A percentile compares a stretch with the other conserved stretches of the same genome.
These are phyloP conservation scores for Scaptomyza caliginosa DNA, from an alignment of 2,888 invertebrate genomes.

Conservation along the genomic window DNA sequence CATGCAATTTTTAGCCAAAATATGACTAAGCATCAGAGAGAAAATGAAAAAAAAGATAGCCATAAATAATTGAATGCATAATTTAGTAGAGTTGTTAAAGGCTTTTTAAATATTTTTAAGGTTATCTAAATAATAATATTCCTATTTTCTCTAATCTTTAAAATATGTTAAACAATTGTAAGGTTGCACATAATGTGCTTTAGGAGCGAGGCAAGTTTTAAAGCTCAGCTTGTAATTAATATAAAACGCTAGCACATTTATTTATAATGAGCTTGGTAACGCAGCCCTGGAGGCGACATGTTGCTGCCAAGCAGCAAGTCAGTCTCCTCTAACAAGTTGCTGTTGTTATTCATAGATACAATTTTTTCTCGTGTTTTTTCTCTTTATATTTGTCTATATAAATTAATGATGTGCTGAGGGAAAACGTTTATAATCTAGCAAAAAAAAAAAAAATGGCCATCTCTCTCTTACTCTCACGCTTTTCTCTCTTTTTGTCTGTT, in stretches of 20 bases:
- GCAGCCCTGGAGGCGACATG: slow-evolving; percentile 33
- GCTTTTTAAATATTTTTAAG: not conserved
- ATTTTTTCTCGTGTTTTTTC: no score
- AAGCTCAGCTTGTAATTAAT: slow-evolving; percentile 46
- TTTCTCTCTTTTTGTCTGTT: not conserved
- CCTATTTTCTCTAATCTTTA: not conserved
- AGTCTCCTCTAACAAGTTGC: slow-evolving; percentile 4
- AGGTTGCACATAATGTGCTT: not conserved
- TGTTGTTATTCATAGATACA: not conserved
- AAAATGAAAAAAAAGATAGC: not conserved
- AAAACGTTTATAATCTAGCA: slow-evolving; percentile 39
- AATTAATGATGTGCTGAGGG: slow-evolving; percentile 66
- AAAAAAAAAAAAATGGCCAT: slow-evolving; percentile 22
- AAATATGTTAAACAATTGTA: not conserved
- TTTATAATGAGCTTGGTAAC: slow-evolving; percentile 47
- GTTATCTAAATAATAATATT: not conserved
- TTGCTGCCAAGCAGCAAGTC: slow-evolving; percentile 16
- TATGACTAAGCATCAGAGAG: slow-evolving; percentile 8
- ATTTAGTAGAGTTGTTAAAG: not conserved
- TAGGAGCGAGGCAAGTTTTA: not conserved
- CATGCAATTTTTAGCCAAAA: slow-evolving; percentile 18
- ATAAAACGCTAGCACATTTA: slow-evolving; percentile 43
- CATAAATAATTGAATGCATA: slow-evolving; percentile 11
- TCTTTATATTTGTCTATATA: slow-evolving; percentile 37
- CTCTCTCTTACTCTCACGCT: not conserved